Conservation (phyloP, 2,888 invertebrate genomes). For the Pachymerium ferrugineum region DNA sequence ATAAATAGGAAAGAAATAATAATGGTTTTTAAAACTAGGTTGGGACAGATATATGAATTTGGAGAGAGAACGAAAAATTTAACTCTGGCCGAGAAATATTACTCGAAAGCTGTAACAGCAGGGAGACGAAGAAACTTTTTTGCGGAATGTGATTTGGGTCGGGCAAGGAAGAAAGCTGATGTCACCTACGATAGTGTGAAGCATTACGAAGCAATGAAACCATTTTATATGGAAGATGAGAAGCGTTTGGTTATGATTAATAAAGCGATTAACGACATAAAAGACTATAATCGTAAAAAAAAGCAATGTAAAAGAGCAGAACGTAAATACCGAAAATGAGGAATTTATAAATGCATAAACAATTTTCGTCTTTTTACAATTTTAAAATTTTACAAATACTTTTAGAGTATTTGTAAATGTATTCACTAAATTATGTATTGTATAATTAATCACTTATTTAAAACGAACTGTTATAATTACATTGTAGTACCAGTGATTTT, state of each 20-base stretch:
- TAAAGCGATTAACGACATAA: neutral
- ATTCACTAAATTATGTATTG: no score
- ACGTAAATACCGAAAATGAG: neutral
- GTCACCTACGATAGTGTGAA: neutral
- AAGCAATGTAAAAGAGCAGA: neutral
- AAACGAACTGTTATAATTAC: no score
- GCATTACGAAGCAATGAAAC: neutral
- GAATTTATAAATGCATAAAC: neutral
- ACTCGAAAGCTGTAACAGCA: neutral
- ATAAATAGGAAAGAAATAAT: no score
- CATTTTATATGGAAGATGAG: neutral
- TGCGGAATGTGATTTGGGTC: constrained; percentile 1
- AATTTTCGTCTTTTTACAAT: neutral
- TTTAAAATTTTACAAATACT: neutral
- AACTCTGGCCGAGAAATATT: neutral
- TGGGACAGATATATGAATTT: constrained; percentile 25
- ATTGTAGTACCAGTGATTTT: no score
- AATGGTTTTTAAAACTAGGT: no score
- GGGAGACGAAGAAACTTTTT: constrained; percentile 22
- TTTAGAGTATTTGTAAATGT: no score
- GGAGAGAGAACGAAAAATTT: neutral
- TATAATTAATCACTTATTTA: no score
- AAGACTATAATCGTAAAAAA: neutral
- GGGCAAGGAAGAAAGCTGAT: neutral
- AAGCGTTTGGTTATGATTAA: neutral